Conservation (phyloP, 2,888 invertebrate species). For the Leptinotarsa rubiginosa region DNA sequence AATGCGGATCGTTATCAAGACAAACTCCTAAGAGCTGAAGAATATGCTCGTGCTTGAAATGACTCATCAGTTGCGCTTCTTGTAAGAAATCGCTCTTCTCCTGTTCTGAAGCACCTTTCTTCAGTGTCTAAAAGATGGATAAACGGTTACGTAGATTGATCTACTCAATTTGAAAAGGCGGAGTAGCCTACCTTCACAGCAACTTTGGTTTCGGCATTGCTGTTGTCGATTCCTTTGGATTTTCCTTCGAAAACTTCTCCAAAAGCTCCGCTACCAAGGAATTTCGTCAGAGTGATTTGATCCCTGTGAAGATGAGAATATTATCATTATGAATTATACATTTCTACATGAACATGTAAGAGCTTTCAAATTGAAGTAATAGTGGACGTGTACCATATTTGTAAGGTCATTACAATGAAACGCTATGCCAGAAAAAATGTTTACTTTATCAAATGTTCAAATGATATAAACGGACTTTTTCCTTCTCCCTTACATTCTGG, state of each 20-base stretch:
- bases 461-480: too few species aligned
- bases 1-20: constrained; percentile 91
- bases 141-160: background rate
- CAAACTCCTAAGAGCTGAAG: constrained; percentile 93
- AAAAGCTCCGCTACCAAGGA: constrained; percentile 95
- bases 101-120: constrained; percentile 90
- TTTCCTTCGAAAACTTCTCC: constrained; percentile 97
- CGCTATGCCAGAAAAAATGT: too few species aligned
- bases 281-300: constrained; percentile 87
- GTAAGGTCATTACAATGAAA: too few species aligned
- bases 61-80: constrained; percentile 97
- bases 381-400: too few species aligned
- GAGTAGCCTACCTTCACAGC: constrained; percentile 86
- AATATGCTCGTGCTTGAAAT: constrained; percentile 97
- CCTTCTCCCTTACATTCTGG: too few species aligned
- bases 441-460: too few species aligned
- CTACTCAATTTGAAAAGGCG: constrained; percentile 10
- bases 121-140: constrained; percentile 75
- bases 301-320: constrained; percentile 64
- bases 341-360: too few species aligned
- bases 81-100: constrained; percentile 95
- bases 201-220: constrained; percentile 78
- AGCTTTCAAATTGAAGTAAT: too few species aligned
- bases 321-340: too few species aligned
- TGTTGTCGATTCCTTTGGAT: constrained; percentile 75